Evolutionary conservation across 2,797 vertebrate species (phyloP), one percentile per base, ranked within the genome.

Genomic region (Cyprinodon diabolis): DNA sequence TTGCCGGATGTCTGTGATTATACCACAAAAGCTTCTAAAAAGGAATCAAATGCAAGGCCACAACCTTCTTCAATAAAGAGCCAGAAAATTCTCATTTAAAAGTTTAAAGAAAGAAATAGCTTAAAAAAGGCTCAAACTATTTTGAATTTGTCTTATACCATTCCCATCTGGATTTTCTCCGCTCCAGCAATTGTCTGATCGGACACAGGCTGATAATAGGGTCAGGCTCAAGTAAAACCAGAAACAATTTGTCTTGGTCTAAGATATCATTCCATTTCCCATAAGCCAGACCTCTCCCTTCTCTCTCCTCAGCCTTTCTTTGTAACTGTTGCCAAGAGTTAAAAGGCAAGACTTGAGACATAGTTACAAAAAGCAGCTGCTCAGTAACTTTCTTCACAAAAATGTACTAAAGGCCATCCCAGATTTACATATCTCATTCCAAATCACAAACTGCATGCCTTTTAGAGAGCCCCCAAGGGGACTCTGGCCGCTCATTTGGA

Each of bases 331-430:
- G 94, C 93, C 94, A 94, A 93, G 92, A 93, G 92, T 92, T 93
- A 93, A 95, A 94, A 94, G 93, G 90, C 92, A 91, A 87, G 90
- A 93, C 92, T 92, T 93, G 90, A 90, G 87, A 91, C 92, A 90
- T 89, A 91, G 90, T 94, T 94, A 94, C 92, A 91, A 87, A 91
- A 94, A 93, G 92, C 94, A 94, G 94, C 93, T 94, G 94, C 90
- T 83, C 86, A 86, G 89, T 86, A 89, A 80, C 89, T 90, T 89
- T 87, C 88, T 83, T 87, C 85, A 86, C 69, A 78, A 84, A 90
- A 88, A 91, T 81, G 88, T 81, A 91, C 92, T 83, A 88, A 79
- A 84, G 90, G 82, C 90, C 84, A 86, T 84, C 86, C 85, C 90
- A 92, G 86, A 94, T 94, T 94, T 94, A 90, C 93, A 93, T 95